Evolutionary conservation across 2,113 vertebrate genomes (phyloP).

Genomic region (Rhea americana): DNA sequence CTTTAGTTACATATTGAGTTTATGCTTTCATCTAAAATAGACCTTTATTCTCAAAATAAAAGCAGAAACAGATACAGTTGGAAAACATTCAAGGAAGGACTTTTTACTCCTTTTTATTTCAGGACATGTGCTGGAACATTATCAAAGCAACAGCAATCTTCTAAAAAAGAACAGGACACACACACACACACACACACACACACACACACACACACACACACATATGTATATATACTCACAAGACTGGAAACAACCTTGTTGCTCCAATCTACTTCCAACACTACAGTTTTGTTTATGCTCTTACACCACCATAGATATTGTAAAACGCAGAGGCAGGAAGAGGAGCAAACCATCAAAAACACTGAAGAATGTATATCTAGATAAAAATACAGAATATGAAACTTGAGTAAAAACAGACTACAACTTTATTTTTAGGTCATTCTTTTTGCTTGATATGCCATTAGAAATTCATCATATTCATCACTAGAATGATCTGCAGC

Average conservation of each 20-base stretch:
- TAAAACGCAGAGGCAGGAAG: background rate
- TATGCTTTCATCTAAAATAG: background rate
- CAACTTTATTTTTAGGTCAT: background rate
- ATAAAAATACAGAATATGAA: background rate
- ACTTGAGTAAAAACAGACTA: background rate
- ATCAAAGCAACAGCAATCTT: background rate
- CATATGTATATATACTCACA: background rate
- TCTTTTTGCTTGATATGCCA: background rate
- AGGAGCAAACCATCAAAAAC: background rate
- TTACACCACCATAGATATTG: background rate
- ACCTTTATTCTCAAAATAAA: background rate
- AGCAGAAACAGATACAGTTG: background rate
- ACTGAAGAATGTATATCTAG: background rate
- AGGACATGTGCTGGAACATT: background rate
- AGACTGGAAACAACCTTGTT: background rate
- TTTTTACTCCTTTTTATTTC: background rate
- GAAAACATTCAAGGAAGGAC: background rate
- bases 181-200: no score
- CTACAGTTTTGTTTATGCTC: background rate
- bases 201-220: no score
- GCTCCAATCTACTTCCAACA: background rate
- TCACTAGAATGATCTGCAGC: background rate
- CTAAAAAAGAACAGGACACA: background rate
- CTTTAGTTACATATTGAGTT: background rate
- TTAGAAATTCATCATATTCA: background rate